Base-by-base conservation (phyloP, 2,113 vertebrate species). In the Morone saxatilis region DNA sequence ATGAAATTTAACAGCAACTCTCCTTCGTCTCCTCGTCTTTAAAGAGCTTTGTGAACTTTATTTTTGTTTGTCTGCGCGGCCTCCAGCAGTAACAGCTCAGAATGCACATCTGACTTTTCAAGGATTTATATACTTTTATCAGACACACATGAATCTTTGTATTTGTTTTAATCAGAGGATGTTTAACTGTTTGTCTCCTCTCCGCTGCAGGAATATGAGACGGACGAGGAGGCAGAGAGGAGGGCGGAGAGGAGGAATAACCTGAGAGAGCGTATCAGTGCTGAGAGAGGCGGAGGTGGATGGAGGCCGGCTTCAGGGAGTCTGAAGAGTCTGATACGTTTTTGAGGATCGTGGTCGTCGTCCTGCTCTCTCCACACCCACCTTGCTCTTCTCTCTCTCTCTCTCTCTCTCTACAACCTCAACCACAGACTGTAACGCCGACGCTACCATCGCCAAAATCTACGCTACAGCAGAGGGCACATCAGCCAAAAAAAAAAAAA, bases 221-320 rank as follows among this genome's bases (percentile, higher is more conserved):
- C 81, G 12, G 25, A 40, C 5, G 63, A 81, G 56, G 79, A 72
- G 69, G 66, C 19, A 8, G 14, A 6, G 41, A 67, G 61, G 59
- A 80, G 63, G 25, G 25, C 25, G 25, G 19, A 16, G 48, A 71
- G 14, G n/a, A n/a, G 48, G 73, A 69, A 86, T 47, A 5, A 86
- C 80, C 71, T 1, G 2, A 69, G 61, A 56, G 31, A 54, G 71
- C 16, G 63, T 19, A 19, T 57, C 57, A 1, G 75, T 47, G 0
- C 56, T 6, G 85, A 81, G 90, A 92, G 88, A 84, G 56, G 84
- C 17, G 61, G 78, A 76, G 85, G 83, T 86, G 87, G 90, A 89
- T 88, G 86, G 73, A 73, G 67, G 81, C 80, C 36, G 68, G 36
- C 38, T 56, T 47, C 56, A 78, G 45, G 83, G 87, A 71, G 69